A percentile compares a stretch with the other conserved stretches of the same genome.
These are phyloP conservation scores for Protodeltote pygarga DNA, from an alignment of 2,888 invertebrate genomes.

Conservation along the genomic window DNA sequence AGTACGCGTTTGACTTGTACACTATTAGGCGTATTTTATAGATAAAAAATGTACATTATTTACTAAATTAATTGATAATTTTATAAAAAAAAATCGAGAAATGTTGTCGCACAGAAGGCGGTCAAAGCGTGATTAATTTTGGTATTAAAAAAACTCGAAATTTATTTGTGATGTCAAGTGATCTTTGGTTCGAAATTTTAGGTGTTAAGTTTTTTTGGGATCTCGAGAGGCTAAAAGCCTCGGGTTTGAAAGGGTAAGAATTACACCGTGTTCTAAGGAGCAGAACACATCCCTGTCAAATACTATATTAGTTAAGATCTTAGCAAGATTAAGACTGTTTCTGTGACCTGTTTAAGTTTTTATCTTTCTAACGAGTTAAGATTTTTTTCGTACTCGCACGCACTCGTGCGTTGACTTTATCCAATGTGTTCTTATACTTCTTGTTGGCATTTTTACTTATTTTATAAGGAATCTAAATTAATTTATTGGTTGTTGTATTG, in stretches of 20 bases:
- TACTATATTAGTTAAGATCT: conserved; percentile 85
- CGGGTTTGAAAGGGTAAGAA: conserved; percentile 71
- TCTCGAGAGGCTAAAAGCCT: conserved; percentile 67
- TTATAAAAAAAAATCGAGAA: conserved; percentile 56
- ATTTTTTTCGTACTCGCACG: conserved; percentile 62
- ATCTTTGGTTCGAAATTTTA: conserved; percentile 72
- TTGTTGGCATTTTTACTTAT: conserved; percentile 87
- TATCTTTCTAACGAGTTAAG: conserved; percentile 83
- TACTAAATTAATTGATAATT: conserved; percentile 80
- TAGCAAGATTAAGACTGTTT: conserved; percentile 87
- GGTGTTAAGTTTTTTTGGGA: conserved; percentile 78
- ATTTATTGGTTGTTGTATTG: conserved; percentile 87
- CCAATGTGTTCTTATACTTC: conserved; percentile 86
- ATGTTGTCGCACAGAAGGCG: conserved; percentile 61
- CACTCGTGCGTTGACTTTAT: conserved; percentile 67
- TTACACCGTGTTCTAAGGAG: conserved; percentile 84
- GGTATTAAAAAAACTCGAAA: conserved; percentile 72
- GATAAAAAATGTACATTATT: conserved; percentile 81
- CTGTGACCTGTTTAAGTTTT: conserved; percentile 87
- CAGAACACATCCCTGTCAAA: conserved; percentile 85
- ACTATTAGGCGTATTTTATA: conserved; percentile 86
- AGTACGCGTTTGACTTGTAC: conserved; percentile 83
- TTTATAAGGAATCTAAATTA: conserved; percentile 86
- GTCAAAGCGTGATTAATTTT: conserved; percentile 75
- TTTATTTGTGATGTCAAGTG: conserved; percentile 75